phyloP scores from a whole-genome alignment of 2,888 invertebrate genomes.

The Nyleta sp. region DNA sequence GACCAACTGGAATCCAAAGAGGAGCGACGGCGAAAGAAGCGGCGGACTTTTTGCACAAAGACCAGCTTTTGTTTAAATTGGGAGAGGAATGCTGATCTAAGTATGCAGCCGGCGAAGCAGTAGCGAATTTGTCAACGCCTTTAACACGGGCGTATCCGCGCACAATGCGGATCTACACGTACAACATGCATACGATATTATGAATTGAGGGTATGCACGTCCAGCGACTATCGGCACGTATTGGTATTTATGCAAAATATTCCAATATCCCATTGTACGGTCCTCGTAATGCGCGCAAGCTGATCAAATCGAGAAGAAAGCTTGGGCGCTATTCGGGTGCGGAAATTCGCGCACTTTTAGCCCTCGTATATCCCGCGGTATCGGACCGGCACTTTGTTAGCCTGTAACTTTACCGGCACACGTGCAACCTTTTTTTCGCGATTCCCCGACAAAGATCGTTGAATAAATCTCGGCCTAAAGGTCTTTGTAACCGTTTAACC shows the following conservation, averaged over 20 bases:
- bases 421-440: slow-evolving; percentile 6
- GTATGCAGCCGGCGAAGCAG: slow-evolving; percentile 5
- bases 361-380: slow-evolving; percentile 31
- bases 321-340: slow-evolving; percentile 4
- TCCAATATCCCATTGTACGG: slow-evolving; percentile 38
- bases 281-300: slow-evolving; percentile 26
- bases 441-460: slow-evolving; percentile 10
- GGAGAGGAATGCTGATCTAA: slow-evolving; percentile 17
- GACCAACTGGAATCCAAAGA: too few relatives aligned
- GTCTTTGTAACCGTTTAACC: slow-evolving; percentile 5
- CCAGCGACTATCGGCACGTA: slow-evolving; percentile 43
- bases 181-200: slow-evolving; percentile 26
- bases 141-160: slow-evolving; percentile 11
- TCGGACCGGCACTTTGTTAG: slow-evolving; percentile 23
- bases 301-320: slow-evolving; percentile 38
- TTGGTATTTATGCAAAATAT: slow-evolving; percentile 43
- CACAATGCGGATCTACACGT: slow-evolving; percentile 21
- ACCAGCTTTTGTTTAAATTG: not conserved
- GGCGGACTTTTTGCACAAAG: too few relatives aligned
- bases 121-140: slow-evolving; percentile 28
- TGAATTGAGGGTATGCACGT: slow-evolving; percentile 35
- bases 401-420: slow-evolving; percentile 21
- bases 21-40: too few relatives aligned
- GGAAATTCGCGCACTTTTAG: slow-evolving; percentile 30
- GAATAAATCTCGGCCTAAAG: slow-evolving; percentile 20